These are phyloP conservation scores for Cyanoderma ruficeps DNA, from an alignment of 2,113 vertebrate genomes.

Conservation along the genomic window DNA sequence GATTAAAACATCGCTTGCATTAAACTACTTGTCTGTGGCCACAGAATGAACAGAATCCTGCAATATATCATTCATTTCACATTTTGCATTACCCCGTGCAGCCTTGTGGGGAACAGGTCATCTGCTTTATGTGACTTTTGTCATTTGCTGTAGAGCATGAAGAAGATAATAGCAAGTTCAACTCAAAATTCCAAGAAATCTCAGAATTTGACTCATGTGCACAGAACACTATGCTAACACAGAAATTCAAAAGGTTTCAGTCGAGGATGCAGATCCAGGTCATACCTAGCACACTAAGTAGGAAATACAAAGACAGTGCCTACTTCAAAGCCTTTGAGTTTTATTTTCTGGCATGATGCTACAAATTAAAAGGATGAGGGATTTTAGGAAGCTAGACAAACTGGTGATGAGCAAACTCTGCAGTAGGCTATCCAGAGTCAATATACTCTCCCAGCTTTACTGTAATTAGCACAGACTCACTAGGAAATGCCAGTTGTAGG, in stretches of 20 bases:
- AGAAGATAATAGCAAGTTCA: background rate
- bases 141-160: background rate
- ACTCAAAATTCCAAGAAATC: background rate
- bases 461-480: background rate
- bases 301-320: background rate
- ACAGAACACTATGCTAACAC: background rate
- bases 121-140: background rate
- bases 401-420: background rate
- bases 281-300: background rate
- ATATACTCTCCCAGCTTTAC: background rate
- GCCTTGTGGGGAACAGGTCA: background rate
- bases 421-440: background rate
- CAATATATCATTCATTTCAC: background rate
- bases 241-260: background rate
- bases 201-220: background rate
- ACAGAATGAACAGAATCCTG: background rate
- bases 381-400: background rate
- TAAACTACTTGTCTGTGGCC: background rate
- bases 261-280: background rate
- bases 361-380: background rate
- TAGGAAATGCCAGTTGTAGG: background rate
- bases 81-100: background rate
- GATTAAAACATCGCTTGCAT: background rate
- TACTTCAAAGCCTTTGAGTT: background rate
- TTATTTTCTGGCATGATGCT: background rate